Evolutionary conservation across 37 sponge, comb jelly and placozoan species (phyloP).

Genomic region (Dysidea cf. avara): DNA sequence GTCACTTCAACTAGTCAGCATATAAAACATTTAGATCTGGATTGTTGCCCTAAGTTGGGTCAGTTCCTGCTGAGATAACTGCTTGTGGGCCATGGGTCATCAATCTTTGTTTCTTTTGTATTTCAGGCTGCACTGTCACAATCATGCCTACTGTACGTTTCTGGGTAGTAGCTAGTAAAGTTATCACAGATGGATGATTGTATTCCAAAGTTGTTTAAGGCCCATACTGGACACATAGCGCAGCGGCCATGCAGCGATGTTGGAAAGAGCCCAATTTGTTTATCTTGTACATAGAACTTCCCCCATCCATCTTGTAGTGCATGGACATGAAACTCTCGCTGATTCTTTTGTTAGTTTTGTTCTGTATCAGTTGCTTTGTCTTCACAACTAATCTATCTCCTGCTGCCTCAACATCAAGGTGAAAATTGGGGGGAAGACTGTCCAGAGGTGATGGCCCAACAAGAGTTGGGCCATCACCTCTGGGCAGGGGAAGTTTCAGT

Average conservation of each 20-base stretch:
- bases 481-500: too few species aligned
- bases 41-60: too few species aligned
- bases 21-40: too few species aligned
- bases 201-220: not conserved
- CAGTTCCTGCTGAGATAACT: too few species aligned
- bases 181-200: too few species aligned
- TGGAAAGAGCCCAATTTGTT: not conserved
- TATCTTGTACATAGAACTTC: not conserved
- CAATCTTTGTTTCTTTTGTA: not conserved
- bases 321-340: not conserved
- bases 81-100: too few species aligned
- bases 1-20: too few species aligned
- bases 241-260: conserved; percentile 5
- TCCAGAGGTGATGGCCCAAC: not conserved
- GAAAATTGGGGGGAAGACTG: not conserved
- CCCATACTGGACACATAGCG: not conserved
- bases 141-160: not conserved
- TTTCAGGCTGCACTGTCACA: not conserved
- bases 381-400: conserved; percentile 6
- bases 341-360: too few species aligned
- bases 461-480: too few species aligned
- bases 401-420: not conserved
- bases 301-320: not conserved
- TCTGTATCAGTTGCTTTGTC: not conserved
- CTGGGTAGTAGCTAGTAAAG: too few species aligned